These are phyloP conservation scores for Melanotaenia nigrans DNA, from an alignment of 2,797 vertebrate species.

Conservation along the genomic window DNA sequence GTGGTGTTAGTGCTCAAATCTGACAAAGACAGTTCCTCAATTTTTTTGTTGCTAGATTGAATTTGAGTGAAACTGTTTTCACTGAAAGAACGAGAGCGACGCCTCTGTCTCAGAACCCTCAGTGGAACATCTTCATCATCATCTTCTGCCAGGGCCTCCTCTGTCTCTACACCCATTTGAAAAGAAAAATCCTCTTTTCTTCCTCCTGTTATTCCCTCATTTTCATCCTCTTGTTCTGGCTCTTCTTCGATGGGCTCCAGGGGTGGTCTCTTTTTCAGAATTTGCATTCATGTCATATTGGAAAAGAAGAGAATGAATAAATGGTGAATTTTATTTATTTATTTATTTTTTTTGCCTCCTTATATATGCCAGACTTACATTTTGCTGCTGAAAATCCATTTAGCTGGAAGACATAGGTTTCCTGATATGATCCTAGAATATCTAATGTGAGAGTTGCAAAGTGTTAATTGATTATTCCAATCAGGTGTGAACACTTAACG, in stretches of 20 bases:
- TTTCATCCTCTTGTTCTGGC: conserved; percentile 43
- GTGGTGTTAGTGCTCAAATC: neutral
- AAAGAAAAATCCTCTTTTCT: neutral
- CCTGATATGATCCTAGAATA: neutral
- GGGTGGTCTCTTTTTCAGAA: neutral
- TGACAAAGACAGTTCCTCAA: neutral
- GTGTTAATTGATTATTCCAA: conserved; percentile 34
- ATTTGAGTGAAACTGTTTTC: neutral
- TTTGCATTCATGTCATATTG: conserved; percentile 6
- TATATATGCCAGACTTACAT: conserved; percentile 45
- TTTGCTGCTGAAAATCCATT: conserved; percentile 47
- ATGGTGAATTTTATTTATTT: neutral
- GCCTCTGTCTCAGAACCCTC: conserved; percentile 38
- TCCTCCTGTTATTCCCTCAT: neutral
- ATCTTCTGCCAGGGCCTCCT: neutral
- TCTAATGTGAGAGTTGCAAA: neutral
- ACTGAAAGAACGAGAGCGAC: neutral
- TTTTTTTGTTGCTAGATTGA: neutral
- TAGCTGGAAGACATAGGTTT: conserved; percentile 6
- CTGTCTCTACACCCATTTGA: conserved; percentile 1
- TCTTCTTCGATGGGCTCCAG: conserved; percentile 70
- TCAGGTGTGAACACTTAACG: conserved; percentile 55
- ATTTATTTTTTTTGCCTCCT: neutral
- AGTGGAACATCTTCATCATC: conserved; percentile 27
- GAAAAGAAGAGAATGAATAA: conserved; percentile 1